These are phyloP conservation scores for Rousettus leschenaultii DNA, from an alignment of 2,113 vertebrate species.

Conservation along the genomic window DNA sequence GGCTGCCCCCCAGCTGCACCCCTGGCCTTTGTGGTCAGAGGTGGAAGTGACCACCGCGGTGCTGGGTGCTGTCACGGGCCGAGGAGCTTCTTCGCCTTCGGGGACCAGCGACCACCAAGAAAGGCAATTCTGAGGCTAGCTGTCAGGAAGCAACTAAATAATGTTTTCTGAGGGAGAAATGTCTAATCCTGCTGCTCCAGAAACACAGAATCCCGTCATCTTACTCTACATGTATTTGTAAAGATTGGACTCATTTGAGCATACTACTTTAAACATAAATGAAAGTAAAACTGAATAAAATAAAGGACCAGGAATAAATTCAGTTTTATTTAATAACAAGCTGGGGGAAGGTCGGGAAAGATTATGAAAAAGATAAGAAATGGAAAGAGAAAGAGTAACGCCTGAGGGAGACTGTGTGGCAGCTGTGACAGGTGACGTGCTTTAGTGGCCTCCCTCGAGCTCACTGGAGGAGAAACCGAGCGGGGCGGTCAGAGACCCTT, in stretches of 20 bases:
- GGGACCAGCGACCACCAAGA: background rate
- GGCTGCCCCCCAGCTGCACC: background rate
- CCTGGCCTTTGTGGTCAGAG: background rate
- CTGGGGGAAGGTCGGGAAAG: background rate
- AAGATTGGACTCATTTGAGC: background rate
- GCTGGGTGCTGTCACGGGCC: background rate
- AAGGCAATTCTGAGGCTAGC: background rate
- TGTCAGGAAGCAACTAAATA: background rate
- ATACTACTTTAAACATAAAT: background rate
- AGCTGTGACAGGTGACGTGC: accelerated
- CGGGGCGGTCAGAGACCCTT: background rate
- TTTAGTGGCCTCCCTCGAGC: accelerated
- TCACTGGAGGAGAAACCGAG: too few species aligned
- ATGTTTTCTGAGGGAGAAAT: background rate
- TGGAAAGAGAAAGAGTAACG: background rate
- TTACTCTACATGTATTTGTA: background rate
- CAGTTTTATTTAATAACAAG: background rate
- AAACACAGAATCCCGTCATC: background rate
- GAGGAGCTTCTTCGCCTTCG: background rate
- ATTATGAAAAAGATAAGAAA: background rate
- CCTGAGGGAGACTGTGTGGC: background rate
- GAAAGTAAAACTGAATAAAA: background rate
- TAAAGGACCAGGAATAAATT: background rate
- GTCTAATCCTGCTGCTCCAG: background rate
- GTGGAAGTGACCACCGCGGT: too few species aligned